Conservation (phyloP, 2,113 vertebrate species). For the Oryzias woworae region DNA sequence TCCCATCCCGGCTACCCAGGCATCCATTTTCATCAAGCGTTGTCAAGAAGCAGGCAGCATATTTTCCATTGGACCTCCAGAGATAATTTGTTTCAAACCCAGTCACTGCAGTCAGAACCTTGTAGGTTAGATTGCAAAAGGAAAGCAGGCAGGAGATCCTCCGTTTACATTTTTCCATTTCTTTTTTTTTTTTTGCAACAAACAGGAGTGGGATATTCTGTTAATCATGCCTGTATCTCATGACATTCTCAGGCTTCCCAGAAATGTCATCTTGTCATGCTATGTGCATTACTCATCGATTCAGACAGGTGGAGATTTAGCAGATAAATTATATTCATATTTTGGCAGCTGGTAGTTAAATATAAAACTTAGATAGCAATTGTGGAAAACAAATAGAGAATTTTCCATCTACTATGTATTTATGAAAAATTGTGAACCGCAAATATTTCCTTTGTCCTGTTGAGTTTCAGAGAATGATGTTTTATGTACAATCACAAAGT, state of each 20-base stretch:
- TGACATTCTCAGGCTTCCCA: constrained; percentile 53
- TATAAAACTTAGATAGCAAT: background rate
- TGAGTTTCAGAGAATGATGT: no score
- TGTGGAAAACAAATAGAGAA: background rate
- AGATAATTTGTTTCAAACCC: constrained; percentile 55
- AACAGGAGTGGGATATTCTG: constrained; percentile 9
- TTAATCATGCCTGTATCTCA: constrained; percentile 36
- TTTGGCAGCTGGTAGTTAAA: background rate
- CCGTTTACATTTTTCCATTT: constrained; percentile 24
- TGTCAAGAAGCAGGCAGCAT: constrained; percentile 52
- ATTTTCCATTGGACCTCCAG: constrained; percentile 53
- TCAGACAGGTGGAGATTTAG: constrained; percentile 35
- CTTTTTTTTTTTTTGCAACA: constrained; percentile 16
- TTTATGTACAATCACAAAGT: no score
- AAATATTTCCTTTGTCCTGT: no score
- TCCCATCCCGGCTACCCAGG: constrained; percentile 34
- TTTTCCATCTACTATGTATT: no score
- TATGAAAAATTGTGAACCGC: no score
- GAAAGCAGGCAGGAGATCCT: constrained; percentile 26
- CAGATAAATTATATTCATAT: constrained; percentile 61
- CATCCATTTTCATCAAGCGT: constrained; percentile 74
- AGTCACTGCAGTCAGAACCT: constrained; percentile 34
- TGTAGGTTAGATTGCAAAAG: constrained; percentile 11
- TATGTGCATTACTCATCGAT: constrained; percentile 52
- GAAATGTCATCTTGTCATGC: constrained; percentile 57